Base-by-base conservation (phyloP, 2,888 invertebrate species). In the Platerodrilus igneus region DNA sequence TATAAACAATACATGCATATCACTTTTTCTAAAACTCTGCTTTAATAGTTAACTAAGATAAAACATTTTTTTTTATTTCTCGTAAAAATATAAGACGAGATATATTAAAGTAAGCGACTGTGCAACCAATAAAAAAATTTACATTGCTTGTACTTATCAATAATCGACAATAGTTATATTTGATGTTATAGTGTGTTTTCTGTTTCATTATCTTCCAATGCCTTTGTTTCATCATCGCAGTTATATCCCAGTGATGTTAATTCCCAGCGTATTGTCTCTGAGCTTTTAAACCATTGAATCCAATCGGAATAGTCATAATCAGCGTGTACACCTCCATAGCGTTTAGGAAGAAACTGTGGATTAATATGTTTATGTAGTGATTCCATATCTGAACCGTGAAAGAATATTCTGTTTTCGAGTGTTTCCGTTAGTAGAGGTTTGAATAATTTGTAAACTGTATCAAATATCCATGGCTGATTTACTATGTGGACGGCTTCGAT, bases 381-480 rank as follows among this genome's bases (percentile, higher is more conserved):
- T 14, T 74, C 71, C 71, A 79, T 70, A 60, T 89, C 77, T 30
- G 75, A 72, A 0, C 87, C 86, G 62, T 89, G 89, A 66, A 85
- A 82, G 48, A 64, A 73, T 4, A 75, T 61, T 23, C 69, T 71
- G 11, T 80, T 74, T 7, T 74, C 74, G 85, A 86, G 87, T 17
- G 72, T 61, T 1, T 77, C 66, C 57, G 78, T 81, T 14, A 89
- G 67, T 14, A 89, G 70, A 0, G 88, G 87, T 55, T 84, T 86
- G 65, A 89, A 87, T 10, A 87, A 77, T 48, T 77, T 79, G 63
- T 81, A 86, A 32, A 84, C 79, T 47, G 83, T 79, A 63, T 86
- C 86, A 60, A 88, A 87, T 4, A 85, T 66, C 86, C 87, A 87
- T 1, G 86, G 83, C 60, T 88, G 84, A 62, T 86, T 81, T 19